Base-by-base conservation (phyloP, 2,797 vertebrate species). In the Tinamus major region DNA sequence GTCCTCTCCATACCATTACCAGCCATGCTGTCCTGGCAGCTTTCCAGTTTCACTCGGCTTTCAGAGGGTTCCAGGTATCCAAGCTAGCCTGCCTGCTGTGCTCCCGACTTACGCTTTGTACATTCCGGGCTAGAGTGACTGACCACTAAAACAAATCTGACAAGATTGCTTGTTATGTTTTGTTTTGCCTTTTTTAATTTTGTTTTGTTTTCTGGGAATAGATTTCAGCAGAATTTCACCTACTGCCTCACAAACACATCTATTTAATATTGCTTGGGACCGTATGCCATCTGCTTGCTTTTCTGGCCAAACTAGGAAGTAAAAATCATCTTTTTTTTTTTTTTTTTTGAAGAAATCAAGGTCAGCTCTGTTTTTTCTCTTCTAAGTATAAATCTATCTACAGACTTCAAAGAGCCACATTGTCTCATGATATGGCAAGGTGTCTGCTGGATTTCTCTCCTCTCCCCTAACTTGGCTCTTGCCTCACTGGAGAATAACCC, bases 51-150 rank as follows among this genome's bases (percentile, higher is more conserved):
- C 69, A 76, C 82, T 85, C 90, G 51, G 15, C 94, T 81, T 85
- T 69, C 92, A 81, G 88, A 81, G 74, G 80, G 69, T 65, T 85
- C 79, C 75, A 92, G 81, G 74, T 91, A 53, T 35, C 75, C 29
- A 39, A 46, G 63, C 37, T 59, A 48, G 59, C 21, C 37, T 41
- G 5, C 82, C 72, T 77, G 65, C 63, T 51, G 89, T 42, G 90
- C 68, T 56, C 75, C 41, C 67, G 51, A 21, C 89, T 92, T 59
- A 62, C 5, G 3, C 68, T 68, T 59, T 44, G 9, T 23, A 24
- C 31, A 51, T 64, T 51, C 80, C n/a, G 8, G 46, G 48, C 79
- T 46, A 49, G 87, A 92, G 83, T 42, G 64, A 71, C 49, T 4
- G 1, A 77, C 39, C 20, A 7, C 37, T 48, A 70, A 87, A 83